These are phyloP conservation scores for Danio tinwini DNA, from an alignment of 2,797 vertebrate species.

Conservation along the genomic window DNA sequence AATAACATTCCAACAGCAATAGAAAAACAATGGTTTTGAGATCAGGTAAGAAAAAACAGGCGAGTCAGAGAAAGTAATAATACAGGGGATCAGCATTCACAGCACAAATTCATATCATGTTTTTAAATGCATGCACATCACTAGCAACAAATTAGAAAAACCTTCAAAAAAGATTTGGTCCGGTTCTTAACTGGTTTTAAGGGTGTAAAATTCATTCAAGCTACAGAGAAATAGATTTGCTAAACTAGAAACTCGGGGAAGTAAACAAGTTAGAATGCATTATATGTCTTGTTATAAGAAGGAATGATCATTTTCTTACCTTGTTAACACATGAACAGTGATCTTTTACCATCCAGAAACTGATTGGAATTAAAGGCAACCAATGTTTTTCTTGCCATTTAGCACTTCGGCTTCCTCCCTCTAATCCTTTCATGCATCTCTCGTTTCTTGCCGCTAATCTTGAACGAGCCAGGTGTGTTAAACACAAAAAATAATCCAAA, in stretches of 20 bases:
- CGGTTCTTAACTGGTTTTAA: constrained; percentile 78
- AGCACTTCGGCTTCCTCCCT: not conserved
- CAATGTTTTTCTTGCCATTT: constrained; percentile 4
- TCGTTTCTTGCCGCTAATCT: constrained; percentile 80
- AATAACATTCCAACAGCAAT: constrained; percentile 60
- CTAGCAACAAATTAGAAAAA: constrained; percentile 85
- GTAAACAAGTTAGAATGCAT: constrained; percentile 81
- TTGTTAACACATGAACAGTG: constrained; percentile 10
- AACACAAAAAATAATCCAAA: constrained; percentile 40
- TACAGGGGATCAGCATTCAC: constrained; percentile 56
- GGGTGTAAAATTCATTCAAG: constrained; percentile 84
- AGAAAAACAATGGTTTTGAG: constrained; percentile 47
- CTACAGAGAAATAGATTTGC: constrained; percentile 90
- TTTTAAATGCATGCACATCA: constrained; percentile 58
- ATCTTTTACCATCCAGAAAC: constrained; percentile 26
- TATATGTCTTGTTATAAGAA: constrained; percentile 65
- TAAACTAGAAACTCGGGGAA: constrained; percentile 87
- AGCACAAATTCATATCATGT: constrained; percentile 54
- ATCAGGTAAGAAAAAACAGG: constrained; percentile 33
- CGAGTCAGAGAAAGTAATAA: constrained; percentile 44
- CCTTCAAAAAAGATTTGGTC: constrained; percentile 90
- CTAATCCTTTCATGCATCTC: constrained; percentile 22
- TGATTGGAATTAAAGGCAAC: constrained; percentile 21
- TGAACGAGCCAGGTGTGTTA: constrained; percentile 62
- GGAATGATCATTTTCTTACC: constrained; percentile 15